A percentile compares a stretch with the other conserved stretches of the same genome.
Evolutionary conservation across 2,888 invertebrate species (phyloP).

Genomic region (Tenthredo notha): DNA sequence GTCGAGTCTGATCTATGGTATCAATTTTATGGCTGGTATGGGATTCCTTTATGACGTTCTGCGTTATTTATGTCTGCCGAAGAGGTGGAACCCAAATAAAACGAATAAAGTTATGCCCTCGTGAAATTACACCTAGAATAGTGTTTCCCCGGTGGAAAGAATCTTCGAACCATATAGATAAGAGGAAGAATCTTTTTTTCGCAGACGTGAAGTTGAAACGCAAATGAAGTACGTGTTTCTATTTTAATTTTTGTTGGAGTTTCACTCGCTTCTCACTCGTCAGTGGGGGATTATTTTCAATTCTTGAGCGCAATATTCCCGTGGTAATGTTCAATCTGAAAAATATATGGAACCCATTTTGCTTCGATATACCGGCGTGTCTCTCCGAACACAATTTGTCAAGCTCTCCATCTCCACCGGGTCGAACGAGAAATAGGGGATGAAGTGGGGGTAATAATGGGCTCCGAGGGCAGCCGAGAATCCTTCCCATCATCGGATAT

Average conservation of each 20-base stretch:
- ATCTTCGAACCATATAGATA: background rate
- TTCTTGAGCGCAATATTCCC: slow-evolving; percentile 58
- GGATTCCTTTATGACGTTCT: slow-evolving; percentile 72
- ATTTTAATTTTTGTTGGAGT: background rate
- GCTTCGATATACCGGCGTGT: slow-evolving; percentile 56
- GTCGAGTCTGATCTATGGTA: slow-evolving; percentile 72
- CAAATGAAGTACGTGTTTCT: background rate
- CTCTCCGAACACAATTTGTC: slow-evolving; percentile 59
- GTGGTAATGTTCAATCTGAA: slow-evolving; percentile 60
- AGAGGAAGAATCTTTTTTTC: background rate
- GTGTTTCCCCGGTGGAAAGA: slow-evolving; percentile 12
- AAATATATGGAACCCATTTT: slow-evolving; percentile 60
- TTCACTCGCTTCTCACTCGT: background rate
- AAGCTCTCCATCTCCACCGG: slow-evolving; percentile 55
- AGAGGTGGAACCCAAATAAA: slow-evolving; percentile 27
- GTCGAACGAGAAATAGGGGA: slow-evolving; percentile 21
- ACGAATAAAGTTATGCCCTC: slow-evolving; percentile 29
- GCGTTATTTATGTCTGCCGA: slow-evolving; percentile 68
- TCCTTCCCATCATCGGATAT: slow-evolving; percentile 55
- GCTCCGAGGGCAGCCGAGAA: slow-evolving; percentile 55
- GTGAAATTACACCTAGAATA: slow-evolving; percentile 24
- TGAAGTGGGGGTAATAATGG: slow-evolving; percentile 54
- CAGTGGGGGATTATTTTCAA: slow-evolving; percentile 55
- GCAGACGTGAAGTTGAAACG: background rate
- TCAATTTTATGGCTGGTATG: slow-evolving; percentile 70